Base-by-base conservation (phyloP, 2,113 vertebrate species). In the Fulmarus glacialis region DNA sequence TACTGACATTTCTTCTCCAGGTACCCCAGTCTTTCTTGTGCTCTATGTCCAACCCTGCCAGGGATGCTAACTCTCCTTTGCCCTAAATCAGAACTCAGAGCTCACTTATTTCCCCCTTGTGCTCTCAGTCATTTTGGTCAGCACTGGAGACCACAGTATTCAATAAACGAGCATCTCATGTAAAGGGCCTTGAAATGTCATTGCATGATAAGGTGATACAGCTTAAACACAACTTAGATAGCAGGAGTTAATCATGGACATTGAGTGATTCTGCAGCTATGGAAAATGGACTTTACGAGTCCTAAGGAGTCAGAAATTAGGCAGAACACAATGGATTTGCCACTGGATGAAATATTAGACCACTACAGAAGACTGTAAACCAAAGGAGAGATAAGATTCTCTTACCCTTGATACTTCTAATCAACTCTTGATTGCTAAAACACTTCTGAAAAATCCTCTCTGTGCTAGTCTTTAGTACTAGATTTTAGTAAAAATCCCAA, bases 121-220 rank as follows among this genome's bases (percentile, higher is more conserved):
- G 48, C 42, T 58, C 56, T 92, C 60, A 47, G 36, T 55, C 55
- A 85, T 60, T 86, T 86, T 89, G 73, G 73, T n/a, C 13, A 30
- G 55, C 47, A 64, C 47, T 40, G 48, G 53, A 91, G 20, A 82
- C 7, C 27, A 26, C 32, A 70, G 27, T 91, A 78, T 50, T 87
- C 60, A 92, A 40, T 32, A 55, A 95, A 58, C 0, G 5, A 68
- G 12, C 17, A 72, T n/a, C n/a, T 67, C 59, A 18, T 63, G 22
- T 29, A 87, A 97, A 89, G 36, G 11, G 56, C n/a, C 48, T 91
- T 91, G 68, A 96, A 90, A 96, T 78, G 71, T 43, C 38, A 77
- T 47, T 86, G 36, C 24, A 72, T 48, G 36, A 72, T 47, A 82
- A 66, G 8, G 55, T 47, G 67, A 56, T 47, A 83, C 4, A 94